Evolutionary conservation across 2,113 vertebrate genomes (phyloP), one percentile per base, ranked within the genome.

Genomic region (Suncus etruscus): DNA sequence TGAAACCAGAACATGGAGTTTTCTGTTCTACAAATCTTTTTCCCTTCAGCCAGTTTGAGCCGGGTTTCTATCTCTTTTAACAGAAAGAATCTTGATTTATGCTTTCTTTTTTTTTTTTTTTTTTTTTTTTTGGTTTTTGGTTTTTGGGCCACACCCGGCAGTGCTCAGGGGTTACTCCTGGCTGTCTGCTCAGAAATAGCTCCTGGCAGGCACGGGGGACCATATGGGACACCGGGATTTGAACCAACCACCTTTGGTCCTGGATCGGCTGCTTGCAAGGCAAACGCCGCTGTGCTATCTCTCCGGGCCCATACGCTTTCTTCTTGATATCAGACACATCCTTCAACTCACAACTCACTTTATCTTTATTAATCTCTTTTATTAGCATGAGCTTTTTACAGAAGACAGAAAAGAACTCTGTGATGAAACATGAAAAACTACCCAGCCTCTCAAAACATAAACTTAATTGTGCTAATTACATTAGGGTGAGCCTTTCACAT

Each of bases 21-120:
- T 87, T 87, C 61, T 93, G 47, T 72, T 48, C 48, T 73, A 61
- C 91, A 63, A 91, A 18, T 65, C 25, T 29, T 69, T 81, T 78
- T 72, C 29, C 54, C 82, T 84, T 47, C 54, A 77, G 65, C 78
- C 61, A 24, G 5, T 81, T 65, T 89, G 83, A 90, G 31, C 73
- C 87, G n/a, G 7, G 51, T 76, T 88, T 93, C 68, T 87, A 74
- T 77, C 39, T 39, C 39, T 39, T 39, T 39, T 39, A 39, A 39
- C 39, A 39, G 39, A 39, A 39, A 39, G 39, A 39, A 39, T 39
- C 39, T 39, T 39, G 39, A 39, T 39, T 39, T 39, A 39, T 39
- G 39, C 39, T 39, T 39, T 66, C n/a, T 27, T 87, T 61, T 79
- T 83, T 63, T 58, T 32, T 58, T 76, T 31, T n/a, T n/a, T n/a